phyloP scores from a whole-genome alignment of 2,888 invertebrate species.

The Ochropleura plecta region DNA sequence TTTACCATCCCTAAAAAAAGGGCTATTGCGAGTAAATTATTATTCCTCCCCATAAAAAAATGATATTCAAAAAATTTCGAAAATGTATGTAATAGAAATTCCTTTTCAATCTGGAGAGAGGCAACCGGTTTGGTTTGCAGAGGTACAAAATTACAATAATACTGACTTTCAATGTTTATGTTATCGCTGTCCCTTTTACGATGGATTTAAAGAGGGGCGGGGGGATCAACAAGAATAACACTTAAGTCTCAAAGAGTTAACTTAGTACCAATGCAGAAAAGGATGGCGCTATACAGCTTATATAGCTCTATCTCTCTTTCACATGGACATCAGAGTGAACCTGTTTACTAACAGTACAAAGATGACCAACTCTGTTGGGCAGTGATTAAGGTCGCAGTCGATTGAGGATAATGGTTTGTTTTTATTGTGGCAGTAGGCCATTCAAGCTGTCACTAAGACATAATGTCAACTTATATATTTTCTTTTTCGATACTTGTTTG shows the following conservation, averaged over 20 bases:
- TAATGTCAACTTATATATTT: background rate
- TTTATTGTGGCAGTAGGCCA: slow-evolving; percentile 10
- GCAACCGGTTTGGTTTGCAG: background rate
- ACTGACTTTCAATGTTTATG: background rate
- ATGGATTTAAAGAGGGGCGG: background rate
- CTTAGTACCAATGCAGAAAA: background rate
- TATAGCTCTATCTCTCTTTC: background rate
- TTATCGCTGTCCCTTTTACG: background rate
- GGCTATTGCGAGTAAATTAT: too few relatives aligned
- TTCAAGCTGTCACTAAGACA: slow-evolving; percentile 26
- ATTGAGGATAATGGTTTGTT: slow-evolving; percentile 43
- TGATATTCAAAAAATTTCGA: background rate
- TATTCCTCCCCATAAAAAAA: background rate
- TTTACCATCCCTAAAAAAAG: too few relatives aligned
- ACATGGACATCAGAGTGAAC: background rate
- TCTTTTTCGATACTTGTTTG: background rate
- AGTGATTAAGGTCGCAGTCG: slow-evolving; percentile 45
- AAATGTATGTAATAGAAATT: background rate
- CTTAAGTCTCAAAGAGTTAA: background rate
- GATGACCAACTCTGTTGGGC: slow-evolving; percentile 25
- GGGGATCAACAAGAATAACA: background rate
- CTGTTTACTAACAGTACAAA: slow-evolving; percentile 14
- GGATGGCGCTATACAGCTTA: background rate
- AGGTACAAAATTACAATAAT: background rate
- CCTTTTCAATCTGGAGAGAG: background rate